A percentile compares a stretch with the other conserved stretches of the same genome.
phyloP scores from a whole-genome alignment of 2,113 vertebrate species.

The Callithrix jacchus region DNA sequence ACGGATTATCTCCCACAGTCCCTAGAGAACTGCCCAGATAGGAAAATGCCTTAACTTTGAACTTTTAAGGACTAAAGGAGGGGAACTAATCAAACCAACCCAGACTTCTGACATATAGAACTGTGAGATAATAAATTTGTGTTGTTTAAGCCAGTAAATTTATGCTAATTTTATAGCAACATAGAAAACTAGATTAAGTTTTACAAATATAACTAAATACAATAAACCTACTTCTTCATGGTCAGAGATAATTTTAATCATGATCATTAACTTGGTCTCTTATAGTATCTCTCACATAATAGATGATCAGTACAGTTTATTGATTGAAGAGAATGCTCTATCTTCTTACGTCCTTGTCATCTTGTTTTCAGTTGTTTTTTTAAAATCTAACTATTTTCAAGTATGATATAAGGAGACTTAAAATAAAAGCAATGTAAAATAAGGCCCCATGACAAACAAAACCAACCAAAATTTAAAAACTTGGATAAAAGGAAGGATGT shows the following conservation, averaged over 20 bases:
- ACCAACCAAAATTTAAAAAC: neutral
- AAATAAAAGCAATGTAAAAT: constrained; percentile 3
- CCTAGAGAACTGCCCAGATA: neutral
- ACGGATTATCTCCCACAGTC: neutral
- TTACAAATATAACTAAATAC: neutral
- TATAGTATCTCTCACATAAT: neutral
- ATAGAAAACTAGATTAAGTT: neutral
- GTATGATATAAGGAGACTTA: neutral
- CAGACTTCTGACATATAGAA: neutral
- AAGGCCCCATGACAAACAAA: neutral
- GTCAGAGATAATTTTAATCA: neutral
- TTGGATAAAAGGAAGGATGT: neutral
- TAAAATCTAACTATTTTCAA: constrained; percentile 27
- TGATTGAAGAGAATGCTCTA: constrained; percentile 34
- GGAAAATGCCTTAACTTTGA: neutral
- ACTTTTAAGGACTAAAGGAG: neutral
- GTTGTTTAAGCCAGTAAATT: neutral
- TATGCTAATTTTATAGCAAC: neutral
- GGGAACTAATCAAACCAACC: neutral
- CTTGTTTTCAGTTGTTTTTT: constrained; percentile 32
- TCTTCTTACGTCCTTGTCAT: constrained; percentile 43
- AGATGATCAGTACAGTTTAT: constrained; percentile 3
- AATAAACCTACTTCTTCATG: neutral
- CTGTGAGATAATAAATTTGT: neutral
- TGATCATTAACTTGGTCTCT: neutral